A percentile compares a stretch with the other conserved stretches of the same genome.
These are phyloP conservation scores for Lota lota DNA, from an alignment of 2,113 vertebrate genomes.

Conservation along the genomic window DNA sequence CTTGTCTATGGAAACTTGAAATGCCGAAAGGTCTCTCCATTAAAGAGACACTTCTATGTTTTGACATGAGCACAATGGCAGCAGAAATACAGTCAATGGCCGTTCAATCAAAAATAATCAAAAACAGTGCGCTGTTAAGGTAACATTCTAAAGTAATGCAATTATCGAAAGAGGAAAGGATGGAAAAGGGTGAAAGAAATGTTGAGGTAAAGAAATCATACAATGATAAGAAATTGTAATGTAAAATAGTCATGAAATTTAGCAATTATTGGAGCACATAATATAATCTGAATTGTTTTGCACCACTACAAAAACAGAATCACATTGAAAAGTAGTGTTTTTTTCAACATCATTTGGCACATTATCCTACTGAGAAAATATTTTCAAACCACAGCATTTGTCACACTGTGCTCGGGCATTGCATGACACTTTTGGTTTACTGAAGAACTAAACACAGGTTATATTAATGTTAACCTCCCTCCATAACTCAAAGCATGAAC, in stretches of 20 bases:
- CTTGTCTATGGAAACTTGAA: slow-evolving; percentile 22
- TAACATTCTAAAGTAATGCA: too few relatives aligned
- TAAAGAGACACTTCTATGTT: slow-evolving; percentile 6
- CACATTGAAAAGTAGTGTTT: background rate
- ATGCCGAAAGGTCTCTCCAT: slow-evolving; percentile 17
- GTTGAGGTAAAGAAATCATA: too few relatives aligned
- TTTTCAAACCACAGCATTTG: slow-evolving; percentile 12
- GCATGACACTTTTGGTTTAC: slow-evolving; percentile 9
- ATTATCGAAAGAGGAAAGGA: too few relatives aligned
- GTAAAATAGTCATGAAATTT: too few relatives aligned
- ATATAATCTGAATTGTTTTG: background rate
- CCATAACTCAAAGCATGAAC: slow-evolving; percentile 43
- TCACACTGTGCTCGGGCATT: background rate
- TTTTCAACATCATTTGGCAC: background rate
- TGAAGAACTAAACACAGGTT: slow-evolving; percentile 16
- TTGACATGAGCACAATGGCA: slow-evolving; percentile 26
- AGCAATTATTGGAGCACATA: background rate
- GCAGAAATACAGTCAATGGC: background rate
- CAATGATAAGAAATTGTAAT: too few relatives aligned
- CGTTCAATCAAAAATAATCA: background rate
- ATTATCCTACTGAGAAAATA: slow-evolving; percentile 16
- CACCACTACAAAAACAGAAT: background rate
- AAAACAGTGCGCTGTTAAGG: too few relatives aligned
- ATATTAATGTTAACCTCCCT: slow-evolving; percentile 60
- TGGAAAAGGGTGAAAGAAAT: too few relatives aligned